Percentiles rank a stretch among this genome's conserved stretches.
These are phyloP conservation scores for Polia nebulosa DNA, from an alignment of 2,888 invertebrate species.

Conservation along the genomic window DNA sequence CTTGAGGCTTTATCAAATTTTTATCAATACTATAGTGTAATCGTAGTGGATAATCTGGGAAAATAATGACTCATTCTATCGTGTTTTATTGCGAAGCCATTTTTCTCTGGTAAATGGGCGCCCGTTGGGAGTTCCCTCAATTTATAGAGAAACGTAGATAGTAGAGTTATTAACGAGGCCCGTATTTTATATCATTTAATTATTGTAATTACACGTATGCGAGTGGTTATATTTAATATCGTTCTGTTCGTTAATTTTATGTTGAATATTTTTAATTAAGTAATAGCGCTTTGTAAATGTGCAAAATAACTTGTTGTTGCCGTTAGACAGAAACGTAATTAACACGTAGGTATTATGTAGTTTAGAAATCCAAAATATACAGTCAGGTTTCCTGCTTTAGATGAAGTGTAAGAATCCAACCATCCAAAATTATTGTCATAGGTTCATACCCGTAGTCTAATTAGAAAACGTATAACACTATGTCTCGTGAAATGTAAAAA, in stretches of 20 bases:
- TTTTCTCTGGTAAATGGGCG: conserved; percentile 69
- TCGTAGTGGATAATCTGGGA: conserved; percentile 64
- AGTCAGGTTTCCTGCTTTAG: background rate
- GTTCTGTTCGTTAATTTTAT: conserved; percentile 23
- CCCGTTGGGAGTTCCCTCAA: conserved; percentile 68
- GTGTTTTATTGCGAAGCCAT: conserved; percentile 71
- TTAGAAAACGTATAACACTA: no score
- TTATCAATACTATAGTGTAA: conserved; percentile 56
- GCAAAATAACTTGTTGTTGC: conserved; percentile 5
- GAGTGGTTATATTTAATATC: conserved; percentile 41
- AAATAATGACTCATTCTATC: conserved; percentile 68
- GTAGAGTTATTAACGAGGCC: conserved; percentile 60
- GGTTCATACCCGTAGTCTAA: no score
- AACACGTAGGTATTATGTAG: background rate
- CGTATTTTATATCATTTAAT: conserved; percentile 61
- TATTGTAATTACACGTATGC: conserved; percentile 51
- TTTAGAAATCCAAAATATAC: background rate
- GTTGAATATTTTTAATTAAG: conserved; percentile 25
- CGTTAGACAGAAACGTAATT: conserved; percentile 7
- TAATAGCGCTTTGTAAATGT: background rate
- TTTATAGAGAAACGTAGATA: conserved; percentile 68
- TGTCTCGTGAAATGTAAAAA: no score
- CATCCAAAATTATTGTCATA: no score
- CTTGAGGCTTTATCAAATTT: conserved; percentile 41
- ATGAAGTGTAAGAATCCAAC: background rate